Base-by-base conservation (phyloP, 1,140 invertebrate genomes). In the Brachionus sp. region DNA sequence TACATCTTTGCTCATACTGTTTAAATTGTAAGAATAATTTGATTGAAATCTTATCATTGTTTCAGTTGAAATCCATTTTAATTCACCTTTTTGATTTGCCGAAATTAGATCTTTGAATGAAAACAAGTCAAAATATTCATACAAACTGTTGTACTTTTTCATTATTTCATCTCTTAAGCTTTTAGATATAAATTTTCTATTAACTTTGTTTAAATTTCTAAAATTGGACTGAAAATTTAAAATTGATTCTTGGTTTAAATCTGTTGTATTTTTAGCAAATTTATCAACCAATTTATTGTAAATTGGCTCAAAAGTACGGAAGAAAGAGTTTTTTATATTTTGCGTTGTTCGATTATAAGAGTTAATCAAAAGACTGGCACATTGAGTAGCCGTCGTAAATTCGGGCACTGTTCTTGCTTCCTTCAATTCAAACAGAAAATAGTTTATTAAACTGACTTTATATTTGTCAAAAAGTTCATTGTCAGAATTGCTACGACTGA, bases 61-160 rank as follows among this genome's bases (percentile, higher is more conserved):
- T 12, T 75, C 70, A 25, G 1, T 13, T 6, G 7, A 16, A 5
- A 75, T 12, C 70, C 70, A 75, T 75, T 25, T 75, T 13, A 75
- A 35, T 33, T 75, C 70, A 5, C 70, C 70, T 5, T 9, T 46
- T n/a, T 44, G 70, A 46, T n/a, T 46, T 1, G 39, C 2, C n/a
- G 44, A 19, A 9, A 75, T 39, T 4, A 75, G 23, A 29, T 75
- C 70, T 9, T 12, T 33, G 12, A 75, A 46, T 23, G 70, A 50
- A 33, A 13, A 75, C 25, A 75, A 19, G 29, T 75, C 42, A 75
- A 75, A 75, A 46, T 75, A 46, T 29, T 75, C 70, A n/a, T 75
- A 75, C 23, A 75, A 16, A 46, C 19, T 35, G 23, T 75, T 46
- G 33, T 44, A 75, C n/a, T 75, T 75, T 10, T 75, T 75, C 25